phyloP scores from a whole-genome alignment of 2,888 invertebrate genomes.

The Stenodera caucasica region DNA sequence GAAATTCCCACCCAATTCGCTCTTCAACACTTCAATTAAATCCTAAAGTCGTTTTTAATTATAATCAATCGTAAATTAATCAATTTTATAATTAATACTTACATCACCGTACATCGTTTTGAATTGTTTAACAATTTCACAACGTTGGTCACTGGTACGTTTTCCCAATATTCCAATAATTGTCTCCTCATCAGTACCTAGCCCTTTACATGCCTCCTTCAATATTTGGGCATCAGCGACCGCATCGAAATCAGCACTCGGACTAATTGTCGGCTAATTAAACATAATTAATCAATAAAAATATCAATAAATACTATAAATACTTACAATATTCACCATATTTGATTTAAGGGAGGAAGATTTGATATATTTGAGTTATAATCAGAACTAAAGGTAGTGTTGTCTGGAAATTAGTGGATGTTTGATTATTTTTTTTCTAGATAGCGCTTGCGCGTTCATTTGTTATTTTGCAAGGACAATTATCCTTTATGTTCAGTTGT shows the following conservation, averaged over 20 bases:
- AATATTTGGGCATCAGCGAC: constrained; percentile 76
- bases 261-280: constrained; percentile 73
- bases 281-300: constrained; percentile 48
- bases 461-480: neutral
- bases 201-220: constrained; percentile 79
- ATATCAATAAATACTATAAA: neutral
- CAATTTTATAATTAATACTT: constrained; percentile 26
- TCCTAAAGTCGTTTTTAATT: constrained; percentile 3
- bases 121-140: constrained; percentile 78
- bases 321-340: neutral
- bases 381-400: neutral
- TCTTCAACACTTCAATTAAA: constrained; percentile 74
- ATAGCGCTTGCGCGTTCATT: neutral
- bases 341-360: too few species aligned
- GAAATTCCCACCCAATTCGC: constrained; percentile 82
- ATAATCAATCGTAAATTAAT: neutral
- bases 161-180: constrained; percentile 78
- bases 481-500: neutral
- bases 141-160: constrained; percentile 78
- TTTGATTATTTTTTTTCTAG: neutral
- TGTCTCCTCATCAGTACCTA: constrained; percentile 80
- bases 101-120: constrained; percentile 82
- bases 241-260: constrained; percentile 68
- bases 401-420: neutral
- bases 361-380: too few species aligned